Evolutionary conservation across 2,113 vertebrate species (phyloP).

Genomic region (Phaethornis superciliosus): DNA sequence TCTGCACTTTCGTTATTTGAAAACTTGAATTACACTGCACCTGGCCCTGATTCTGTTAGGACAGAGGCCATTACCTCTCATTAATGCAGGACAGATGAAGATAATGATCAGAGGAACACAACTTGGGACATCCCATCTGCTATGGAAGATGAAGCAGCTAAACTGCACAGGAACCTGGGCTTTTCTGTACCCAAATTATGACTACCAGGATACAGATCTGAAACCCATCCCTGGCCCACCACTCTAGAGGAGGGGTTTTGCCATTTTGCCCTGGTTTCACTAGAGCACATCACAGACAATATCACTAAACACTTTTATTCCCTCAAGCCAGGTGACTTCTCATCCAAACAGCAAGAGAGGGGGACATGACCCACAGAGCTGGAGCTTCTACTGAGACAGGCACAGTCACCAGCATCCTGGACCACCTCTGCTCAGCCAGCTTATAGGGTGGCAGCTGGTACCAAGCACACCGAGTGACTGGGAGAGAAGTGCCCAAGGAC

Average conservation of each 20-base stretch:
- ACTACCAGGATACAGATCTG: fast-evolving
- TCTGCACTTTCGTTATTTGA: neutral
- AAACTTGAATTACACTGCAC: neutral
- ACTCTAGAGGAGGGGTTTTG: neutral
- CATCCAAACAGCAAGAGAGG: fast-evolving
- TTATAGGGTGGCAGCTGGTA: neutral
- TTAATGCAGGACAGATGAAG: neutral
- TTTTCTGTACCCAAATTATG: neutral
- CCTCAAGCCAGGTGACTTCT: neutral
- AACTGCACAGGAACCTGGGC: neutral
- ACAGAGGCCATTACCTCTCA: neutral
- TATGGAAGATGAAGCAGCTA: neutral
- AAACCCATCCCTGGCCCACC: neutral
- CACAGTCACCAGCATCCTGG: neutral
- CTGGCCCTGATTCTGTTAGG: neutral
- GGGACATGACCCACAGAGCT: neutral
- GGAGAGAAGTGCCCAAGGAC: fast-evolving
- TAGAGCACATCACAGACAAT: neutral
- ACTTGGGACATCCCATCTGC: fast-evolving
- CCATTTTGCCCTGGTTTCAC: neutral
- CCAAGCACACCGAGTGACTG: neutral
- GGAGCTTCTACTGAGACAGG: fast-evolving
- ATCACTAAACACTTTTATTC: neutral
- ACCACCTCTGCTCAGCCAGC: neutral
- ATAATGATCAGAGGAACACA: neutral